These are phyloP conservation scores for Pyrocephalus nanus DNA, from an alignment of 2,797 vertebrate species.

Conservation along the genomic window DNA sequence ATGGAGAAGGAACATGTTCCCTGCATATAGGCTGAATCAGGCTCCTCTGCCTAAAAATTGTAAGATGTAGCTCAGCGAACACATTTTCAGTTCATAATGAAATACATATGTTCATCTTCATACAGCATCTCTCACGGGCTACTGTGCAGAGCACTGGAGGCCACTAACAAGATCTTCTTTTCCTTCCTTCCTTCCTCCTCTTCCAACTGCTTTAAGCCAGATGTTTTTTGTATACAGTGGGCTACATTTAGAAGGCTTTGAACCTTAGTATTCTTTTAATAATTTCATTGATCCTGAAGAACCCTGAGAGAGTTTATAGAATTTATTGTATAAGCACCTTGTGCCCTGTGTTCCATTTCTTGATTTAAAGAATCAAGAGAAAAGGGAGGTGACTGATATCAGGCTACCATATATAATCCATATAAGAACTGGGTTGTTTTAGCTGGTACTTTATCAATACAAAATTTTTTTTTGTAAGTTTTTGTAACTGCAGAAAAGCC, in stretches of 20 bases:
- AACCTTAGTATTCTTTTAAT: background rate
- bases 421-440: background rate
- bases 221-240: background rate
- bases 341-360: background rate
- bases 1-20: background rate
- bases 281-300: background rate
- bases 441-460: background rate
- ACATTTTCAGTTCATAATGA: background rate
- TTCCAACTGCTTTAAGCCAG: background rate
- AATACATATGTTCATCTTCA: slow-evolving; percentile 17
- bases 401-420: background rate
- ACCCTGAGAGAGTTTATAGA: background rate
- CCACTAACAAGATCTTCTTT: background rate
- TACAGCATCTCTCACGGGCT: slow-evolving; percentile 18
- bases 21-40: background rate
- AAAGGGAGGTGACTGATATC: background rate
- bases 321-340: background rate
- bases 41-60: background rate
- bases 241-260: background rate
- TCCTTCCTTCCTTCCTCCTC: background rate
- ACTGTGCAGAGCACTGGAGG: background rate
- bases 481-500: background rate
- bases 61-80: background rate
- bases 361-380: background rate
- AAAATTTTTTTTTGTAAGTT: background rate